Base-by-base conservation (phyloP, 2,113 vertebrate genomes). In the Percopsis transmontana region DNA sequence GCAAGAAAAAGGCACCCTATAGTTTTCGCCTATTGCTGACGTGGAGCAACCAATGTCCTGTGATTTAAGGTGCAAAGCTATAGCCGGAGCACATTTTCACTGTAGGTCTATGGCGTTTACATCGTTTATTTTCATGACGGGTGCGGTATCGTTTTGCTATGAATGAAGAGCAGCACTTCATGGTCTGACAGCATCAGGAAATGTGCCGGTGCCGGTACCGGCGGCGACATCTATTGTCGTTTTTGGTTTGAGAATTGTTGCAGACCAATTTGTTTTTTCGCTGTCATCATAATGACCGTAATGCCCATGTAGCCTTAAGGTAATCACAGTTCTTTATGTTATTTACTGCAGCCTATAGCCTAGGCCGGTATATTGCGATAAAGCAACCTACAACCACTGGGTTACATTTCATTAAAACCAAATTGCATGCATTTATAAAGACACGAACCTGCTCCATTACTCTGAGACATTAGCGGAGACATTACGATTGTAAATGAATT, bases 1-100 rank as follows among this genome's bases (percentile, higher is more conserved):
- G 72, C 55, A 70, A 5, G 66, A 44, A 61, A 60, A 51, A 58
- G 13, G 33, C 39, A 62, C 39, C 54, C 33, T n/a, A 19, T 23
- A 44, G 50, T 67, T 18, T 20, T 70, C 77, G 63, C 73, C 62
- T 71, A 57, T 67, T 70, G 81, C 71, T 84, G 75, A 79, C 77
- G 75, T 76, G 84, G 81, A 84, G 24, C 50, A 62, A 79, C 67
- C 19, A 11, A 41, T 39, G 74, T 78, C 23, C 41, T 71, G 23
- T 39, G 11, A 60, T 74, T 63, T 24, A 73, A 62, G 69, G 71
- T 80, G 77, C 67, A 68, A 21, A 41, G 45, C 40, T n/a, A 27
- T 63, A 75, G 60, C 74, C 38, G 60, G 62, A 57, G 59, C 68
- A 68, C 72, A 47, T 68, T 74, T 62, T 58, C 70, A 47, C 27